Evolutionary conservation across 2,888 invertebrate species (phyloP), one percentile per base, ranked within the genome.

Genomic region (Drosophila helvetica): DNA sequence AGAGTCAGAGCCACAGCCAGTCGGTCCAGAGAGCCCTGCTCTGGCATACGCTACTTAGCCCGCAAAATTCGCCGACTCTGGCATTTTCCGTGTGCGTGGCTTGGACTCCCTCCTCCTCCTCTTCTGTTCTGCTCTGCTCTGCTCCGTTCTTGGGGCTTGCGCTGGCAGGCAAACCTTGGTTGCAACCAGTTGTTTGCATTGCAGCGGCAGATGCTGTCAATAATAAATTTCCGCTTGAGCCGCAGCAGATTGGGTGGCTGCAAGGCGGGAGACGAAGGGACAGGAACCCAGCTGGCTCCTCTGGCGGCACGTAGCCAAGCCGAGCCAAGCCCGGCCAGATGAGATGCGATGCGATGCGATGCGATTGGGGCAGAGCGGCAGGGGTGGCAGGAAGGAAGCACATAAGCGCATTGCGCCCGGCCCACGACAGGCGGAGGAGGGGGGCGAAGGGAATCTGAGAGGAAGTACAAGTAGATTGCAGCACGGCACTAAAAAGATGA

Each of bases 171-270:
- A 67, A 67, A 68, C 68, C 46, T 58, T 55, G 48, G 45, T 67
- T 66, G 68, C 66, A 55, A 38, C 42, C 58, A 65, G 66, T 86
- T 86, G 88, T 80, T 85, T 85, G 87, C 80, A 78, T 88, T 84
- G 87, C 87, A 84, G 74, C 88, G 85, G 87, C 85, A 86, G 89
- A 84, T 82, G 80, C 79, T 86, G 88, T 79, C 89, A 88, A 86
- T 89, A 88, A 88, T 88, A 87, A 89, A 89, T 90, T 90, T 90
- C 89, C 89, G 88, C 74, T 81, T 80, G 78, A 88, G 83, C 89
- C 82, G 82, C 80, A 79, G 80, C 82, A 89, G 87, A 90, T 89
- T 90, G 84, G 77, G 15, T 38, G 38, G 30, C 33, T 33, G 33
- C 33, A 33, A 27, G 8, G 30, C 3, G 33, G 12, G 12, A 12